Evolutionary conservation across 2,888 invertebrate genomes (phyloP), one percentile per base, ranked within the genome.

Genomic region (Lissocephala sabroskyi): DNA sequence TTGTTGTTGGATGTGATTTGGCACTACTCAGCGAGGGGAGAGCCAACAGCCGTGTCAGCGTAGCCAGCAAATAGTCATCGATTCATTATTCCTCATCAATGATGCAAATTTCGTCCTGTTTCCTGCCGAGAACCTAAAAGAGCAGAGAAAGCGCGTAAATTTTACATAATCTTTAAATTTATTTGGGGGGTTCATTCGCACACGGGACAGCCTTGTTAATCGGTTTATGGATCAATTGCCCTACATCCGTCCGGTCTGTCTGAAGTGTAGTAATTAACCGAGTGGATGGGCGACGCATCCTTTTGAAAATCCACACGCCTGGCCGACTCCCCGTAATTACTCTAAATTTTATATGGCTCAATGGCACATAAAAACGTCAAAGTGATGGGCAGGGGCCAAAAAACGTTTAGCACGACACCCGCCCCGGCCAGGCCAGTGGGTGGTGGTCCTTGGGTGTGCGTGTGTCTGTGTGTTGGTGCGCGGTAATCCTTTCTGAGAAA

Each of bases 21-120:
- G 62, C 62, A 62, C 37, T 56, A 59, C 57, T 58, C 61, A 35
- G 17, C 3, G 5, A 18, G n/a, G 7, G 19, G 39, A 39, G 10
- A 18, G 40, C 32, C 56, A 46, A 56, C 70, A 68, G 56, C 67
- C 59, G 65, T 61, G 51, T 63, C 59, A 73, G 65, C 73, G 65
- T 66, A 62, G 49, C 23, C 48, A 59, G 54, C 59, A 71, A 71
- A 71, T 56, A 61, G 56, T 78, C 73, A 71, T 76, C 74, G 71
- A 71, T 79, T 77, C 76, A 67, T 75, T 75, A 74, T 73, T 58
- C 49, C 49, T 58, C 56, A 59, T 70, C 63, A 64, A 65, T 64
- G 63, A 65, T 58, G 65, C 61, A 70, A 62, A 59, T 74, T 52
- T 52, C 53, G 40, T 45, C 45, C 36, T 62, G 59, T 43, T 48